Base-by-base conservation (phyloP, 2,797 vertebrate genomes). In the Numenius phaeopus region DNA sequence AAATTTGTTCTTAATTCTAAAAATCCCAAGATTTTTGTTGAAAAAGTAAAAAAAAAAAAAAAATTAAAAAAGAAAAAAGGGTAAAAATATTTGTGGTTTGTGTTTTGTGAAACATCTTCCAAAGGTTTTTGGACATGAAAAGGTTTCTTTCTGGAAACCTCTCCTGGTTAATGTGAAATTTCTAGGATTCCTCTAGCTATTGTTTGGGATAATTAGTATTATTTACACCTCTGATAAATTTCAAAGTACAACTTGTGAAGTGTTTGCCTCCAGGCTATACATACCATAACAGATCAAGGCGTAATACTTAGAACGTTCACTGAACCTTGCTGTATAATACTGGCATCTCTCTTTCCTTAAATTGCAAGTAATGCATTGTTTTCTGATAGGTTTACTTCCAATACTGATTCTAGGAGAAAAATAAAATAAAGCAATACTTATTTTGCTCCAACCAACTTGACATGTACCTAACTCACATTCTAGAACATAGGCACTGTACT, bases 291-390 rank as follows among this genome's bases (percentile, higher is more conserved):
- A 98, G 89, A 98, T 57, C 49, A 98, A 97, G 42, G 98, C 97
- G 67, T 98, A 98, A 95, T 98, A 98, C 80, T 98, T 98, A 58
- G 98, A 98, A 62, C 32, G 96, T 93, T 98, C 94, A 67, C 98
- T 98, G 95, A 98, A 98, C 91, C 96, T 98, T 91, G 98, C 98
- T 96, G 97, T 97, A 81, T 98, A 98, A 97, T 98, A 98, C 62
- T 98, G 98, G 94, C 98, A 98, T 95, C 98, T 98, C 94, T 98
- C 97, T 97, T 98, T 98, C 87, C 98, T 98, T 96, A 98, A 96
- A 97, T 98, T 97, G 95, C 98, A 98, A 96, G 98, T 98, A 92
- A 98, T 97, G 80, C 98, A 98, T 92, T 98, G 97, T 88, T 98
- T 98, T 75, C 94, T 97, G 59, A 96, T 78, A 95, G 97, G 95